Evolutionary conservation across 2,797 vertebrate genomes (phyloP).

Genomic region (Channallabes apus): DNA sequence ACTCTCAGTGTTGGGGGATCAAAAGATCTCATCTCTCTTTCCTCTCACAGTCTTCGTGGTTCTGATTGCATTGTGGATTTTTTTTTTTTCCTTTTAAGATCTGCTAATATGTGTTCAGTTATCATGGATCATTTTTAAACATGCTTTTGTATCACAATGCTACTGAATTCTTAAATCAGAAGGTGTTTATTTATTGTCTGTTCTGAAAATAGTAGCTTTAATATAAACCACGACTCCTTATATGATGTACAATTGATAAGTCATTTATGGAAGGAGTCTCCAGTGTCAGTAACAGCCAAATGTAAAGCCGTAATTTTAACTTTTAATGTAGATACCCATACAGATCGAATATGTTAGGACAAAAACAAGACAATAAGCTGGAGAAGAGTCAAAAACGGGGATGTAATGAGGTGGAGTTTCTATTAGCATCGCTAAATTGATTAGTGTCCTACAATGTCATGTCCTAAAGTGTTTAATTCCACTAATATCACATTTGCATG

Average conservation of each 20-base stretch:
- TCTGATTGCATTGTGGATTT: neutral
- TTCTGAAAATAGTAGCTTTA: neutral
- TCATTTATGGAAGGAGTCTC: neutral
- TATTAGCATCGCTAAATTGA: neutral
- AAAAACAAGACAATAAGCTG: too few species aligned
- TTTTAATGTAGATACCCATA: neutral
- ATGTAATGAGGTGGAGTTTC: neutral
- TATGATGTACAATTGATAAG: neutral
- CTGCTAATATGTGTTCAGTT: neutral
- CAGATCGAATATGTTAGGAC: neutral
- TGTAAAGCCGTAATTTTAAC: too few species aligned
- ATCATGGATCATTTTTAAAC: neutral
- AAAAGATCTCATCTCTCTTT: constrained; percentile 12
- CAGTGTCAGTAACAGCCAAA: neutral
- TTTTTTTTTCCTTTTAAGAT: neutral
- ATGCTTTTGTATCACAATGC: too few species aligned
- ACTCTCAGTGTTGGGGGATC: constrained; percentile 38
- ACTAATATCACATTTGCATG: neutral
- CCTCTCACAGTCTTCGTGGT: neutral
- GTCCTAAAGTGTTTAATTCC: neutral
- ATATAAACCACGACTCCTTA: too few species aligned
- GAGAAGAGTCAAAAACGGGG: neutral
- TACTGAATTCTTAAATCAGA: neutral
- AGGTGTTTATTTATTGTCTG: neutral
- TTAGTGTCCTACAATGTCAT: neutral